These are phyloP conservation scores for Danio aesculapii DNA, from an alignment of 2,797 vertebrate genomes.

Conservation along the genomic window DNA sequence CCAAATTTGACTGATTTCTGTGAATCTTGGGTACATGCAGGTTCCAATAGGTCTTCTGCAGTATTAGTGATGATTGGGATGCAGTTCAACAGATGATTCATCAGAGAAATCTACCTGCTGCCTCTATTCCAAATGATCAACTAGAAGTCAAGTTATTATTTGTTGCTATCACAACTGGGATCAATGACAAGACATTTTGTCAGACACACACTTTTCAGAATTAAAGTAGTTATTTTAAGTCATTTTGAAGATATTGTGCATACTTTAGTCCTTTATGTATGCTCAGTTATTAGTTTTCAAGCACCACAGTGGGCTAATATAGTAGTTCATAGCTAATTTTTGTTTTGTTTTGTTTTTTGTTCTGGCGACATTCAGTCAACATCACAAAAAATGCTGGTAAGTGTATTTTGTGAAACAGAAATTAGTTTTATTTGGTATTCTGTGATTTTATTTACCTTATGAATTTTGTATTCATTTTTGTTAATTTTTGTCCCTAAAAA, in stretches of 20 bases:
- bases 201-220: background rate
- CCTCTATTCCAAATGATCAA: too few species aligned
- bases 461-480: conserved; percentile 58
- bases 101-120: too few species aligned
- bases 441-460: conserved; percentile 68
- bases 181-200: too few species aligned
- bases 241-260: background rate
- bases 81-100: too few species aligned
- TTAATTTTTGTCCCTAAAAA: conserved; percentile 51
- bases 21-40: too few species aligned
- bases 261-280: background rate
- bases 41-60: too few species aligned
- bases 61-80: too few species aligned
- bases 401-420: conserved; percentile 80
- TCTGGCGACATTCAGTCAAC: conserved; percentile 88
- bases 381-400: conserved; percentile 91
- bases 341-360: conserved; percentile 82
- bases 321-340: conserved; percentile 65
- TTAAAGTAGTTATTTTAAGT: background rate
- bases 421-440: conserved; percentile 81
- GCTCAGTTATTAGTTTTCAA: background rate
- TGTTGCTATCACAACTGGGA: too few species aligned
- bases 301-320: conserved; percentile 13
- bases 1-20: too few species aligned
- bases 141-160: too few species aligned